Conservation (phyloP, 2,888 invertebrate species). For the Leptinotarsa peninsularis region DNA sequence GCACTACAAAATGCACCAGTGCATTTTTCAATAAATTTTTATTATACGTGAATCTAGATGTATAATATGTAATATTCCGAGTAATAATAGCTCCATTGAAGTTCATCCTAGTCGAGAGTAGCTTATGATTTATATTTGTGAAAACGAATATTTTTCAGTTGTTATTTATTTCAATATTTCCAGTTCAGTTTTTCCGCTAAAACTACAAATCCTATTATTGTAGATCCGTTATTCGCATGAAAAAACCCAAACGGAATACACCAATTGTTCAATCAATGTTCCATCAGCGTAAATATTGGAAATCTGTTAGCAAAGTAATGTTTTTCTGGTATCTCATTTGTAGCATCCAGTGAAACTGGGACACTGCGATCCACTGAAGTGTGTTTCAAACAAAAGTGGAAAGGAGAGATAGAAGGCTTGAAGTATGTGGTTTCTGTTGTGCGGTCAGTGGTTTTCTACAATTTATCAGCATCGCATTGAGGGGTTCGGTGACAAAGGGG, state of each 20-base stretch:
- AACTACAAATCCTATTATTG: background rate
- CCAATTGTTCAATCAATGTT: conserved; percentile 17
- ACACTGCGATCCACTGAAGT: conserved; percentile 5
- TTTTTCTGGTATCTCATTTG: conserved; percentile 15
- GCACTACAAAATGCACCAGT: too few species aligned
- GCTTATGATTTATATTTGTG: background rate
- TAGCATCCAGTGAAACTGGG: background rate
- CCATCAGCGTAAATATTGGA: conserved; percentile 9
- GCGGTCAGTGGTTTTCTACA: conserved; percentile 33
- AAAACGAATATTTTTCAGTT: background rate
- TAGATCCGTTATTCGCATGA: background rate
- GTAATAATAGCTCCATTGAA: background rate
- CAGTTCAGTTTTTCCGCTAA: background rate
- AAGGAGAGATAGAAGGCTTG: background rate
- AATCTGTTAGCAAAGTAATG: background rate
- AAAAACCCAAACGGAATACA: background rate
- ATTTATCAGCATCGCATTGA: conserved; percentile 36
- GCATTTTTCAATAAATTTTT: too few species aligned
- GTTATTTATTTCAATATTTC: background rate
- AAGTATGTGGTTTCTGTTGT: conserved; percentile 26
- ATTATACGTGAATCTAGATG: too few species aligned
- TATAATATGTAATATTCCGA: background rate
- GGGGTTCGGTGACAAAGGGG: conserved; percentile 27
- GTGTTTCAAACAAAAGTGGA: background rate
- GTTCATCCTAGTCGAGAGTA: background rate